phyloP scores from a whole-genome alignment of 2,888 invertebrate species.

The Scaptomyza reducta region DNA sequence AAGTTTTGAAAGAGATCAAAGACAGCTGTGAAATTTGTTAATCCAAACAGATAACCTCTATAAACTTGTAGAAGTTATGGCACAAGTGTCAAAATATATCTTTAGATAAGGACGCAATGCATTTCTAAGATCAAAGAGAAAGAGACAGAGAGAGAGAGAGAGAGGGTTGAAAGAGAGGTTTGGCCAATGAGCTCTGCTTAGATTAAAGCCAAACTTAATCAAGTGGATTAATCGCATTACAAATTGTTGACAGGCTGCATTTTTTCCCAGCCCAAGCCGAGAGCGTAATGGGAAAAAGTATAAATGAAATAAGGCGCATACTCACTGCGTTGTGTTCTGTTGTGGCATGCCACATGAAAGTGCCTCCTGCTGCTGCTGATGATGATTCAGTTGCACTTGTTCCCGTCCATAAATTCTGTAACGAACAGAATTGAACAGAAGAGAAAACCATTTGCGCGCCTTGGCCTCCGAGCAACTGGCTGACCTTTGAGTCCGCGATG shows the following conservation, averaged over 20 bases:
- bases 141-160: not conserved
- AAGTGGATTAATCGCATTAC: slow-evolving; percentile 74
- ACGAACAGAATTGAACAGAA: not conserved
- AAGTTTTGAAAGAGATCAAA: not conserved
- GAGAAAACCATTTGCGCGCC: slow-evolving; percentile 23
- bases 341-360: slow-evolving; percentile 58
- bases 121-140: too few species aligned
- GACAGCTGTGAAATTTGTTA: not conserved
- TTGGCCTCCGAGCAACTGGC: slow-evolving; percentile 41
- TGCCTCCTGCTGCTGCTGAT: slow-evolving; percentile 40
- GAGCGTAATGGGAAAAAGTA: slow-evolving; percentile 58
- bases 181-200: not conserved
- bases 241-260: slow-evolving; percentile 65
- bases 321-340: not conserved
- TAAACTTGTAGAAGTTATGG: not conserved
- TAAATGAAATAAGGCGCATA: slow-evolving; percentile 64
- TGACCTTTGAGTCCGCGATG: slow-evolving; percentile 56
- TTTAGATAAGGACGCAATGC: not conserved
- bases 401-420: slow-evolving; percentile 45
- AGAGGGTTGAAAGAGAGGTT: not conserved
- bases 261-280: slow-evolving; percentile 50
- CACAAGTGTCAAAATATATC: not conserved
- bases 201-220: slow-evolving; percentile 64
- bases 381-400: slow-evolving; percentile 54
- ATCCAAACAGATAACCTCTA: not conserved